phyloP scores from a whole-genome alignment of 2,888 invertebrate genomes.

The Philonicus albiceps region DNA sequence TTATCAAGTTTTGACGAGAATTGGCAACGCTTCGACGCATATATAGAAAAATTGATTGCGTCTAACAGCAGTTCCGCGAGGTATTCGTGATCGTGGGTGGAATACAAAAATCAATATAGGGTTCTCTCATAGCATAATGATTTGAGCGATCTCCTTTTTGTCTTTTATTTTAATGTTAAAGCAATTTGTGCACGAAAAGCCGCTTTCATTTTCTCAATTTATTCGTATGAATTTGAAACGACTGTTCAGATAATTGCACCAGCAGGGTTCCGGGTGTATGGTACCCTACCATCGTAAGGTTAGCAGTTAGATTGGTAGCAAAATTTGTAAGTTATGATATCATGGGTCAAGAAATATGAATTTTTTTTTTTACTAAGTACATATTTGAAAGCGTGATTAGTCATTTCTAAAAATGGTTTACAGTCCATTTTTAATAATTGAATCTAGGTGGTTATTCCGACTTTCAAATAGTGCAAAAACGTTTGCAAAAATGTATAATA shows the following conservation, averaged over 20 bases:
- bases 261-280: not conserved
- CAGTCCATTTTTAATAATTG: too few species aligned
- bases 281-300: not conserved
- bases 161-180: not conserved
- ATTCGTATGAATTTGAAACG: not conserved
- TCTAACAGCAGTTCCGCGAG: constrained; percentile 1
- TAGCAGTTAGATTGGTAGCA: not conserved
- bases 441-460: too few species aligned
- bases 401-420: not conserved
- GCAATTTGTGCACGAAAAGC: not conserved
- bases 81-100: constrained; percentile 13
- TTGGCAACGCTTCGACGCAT: not conserved
- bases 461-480: too few species aligned
- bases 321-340: not conserved
- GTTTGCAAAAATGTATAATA: too few species aligned
- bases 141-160: constrained; percentile 9
- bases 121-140: not conserved
- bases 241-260: not conserved
- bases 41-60: not conserved
- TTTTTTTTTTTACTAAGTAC: not conserved
- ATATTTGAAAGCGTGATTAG: not conserved
- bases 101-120: not conserved
- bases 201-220: not conserved
- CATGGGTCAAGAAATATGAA: not conserved
- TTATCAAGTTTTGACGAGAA: not conserved